Evolutionary conservation across 2,113 vertebrate species (phyloP), one percentile per base, ranked within the genome.

Genomic region (Scopus umbretta): DNA sequence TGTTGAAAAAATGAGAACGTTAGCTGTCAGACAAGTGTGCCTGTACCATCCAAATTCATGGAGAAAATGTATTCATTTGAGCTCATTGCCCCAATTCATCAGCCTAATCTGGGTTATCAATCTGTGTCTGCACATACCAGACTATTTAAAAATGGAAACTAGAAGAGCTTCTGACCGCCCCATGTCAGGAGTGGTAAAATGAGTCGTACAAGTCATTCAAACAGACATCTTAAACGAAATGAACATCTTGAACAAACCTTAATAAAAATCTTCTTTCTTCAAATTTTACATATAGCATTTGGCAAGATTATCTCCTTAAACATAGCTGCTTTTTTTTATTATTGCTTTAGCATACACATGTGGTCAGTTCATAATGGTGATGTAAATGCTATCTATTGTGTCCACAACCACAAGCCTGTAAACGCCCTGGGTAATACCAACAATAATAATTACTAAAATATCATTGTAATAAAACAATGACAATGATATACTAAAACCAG

Each of bases 101-200:
- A 61, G 36, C 34, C 43, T 75, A 19, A 42, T 88, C 50, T 92
- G 26, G 16, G 9, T 78, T 84, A 70, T 45, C 50, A 58, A 4
- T 52, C 16, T 9, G 7, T 80, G 63, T n/a, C 52, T 80, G 42
- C 49, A 68, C 27, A 45, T 47, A 75, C 20, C 50, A 58, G 10
- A 5, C 32, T 47, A 43, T 45, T 91, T 78, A 84, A 71, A 78
- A 94, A 71, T 36, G 63, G 53, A 92, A 92, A 84, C 18, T 55
- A 45, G n/a, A 86, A 73, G 55, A 91, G 22, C 16, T 92, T 84
- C 90, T 62, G 36, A 38, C n/a, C 1, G 0, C n/a, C 84, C 29
- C 0, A 0, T 0, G 1, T 63, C 65, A 67, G 26, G 18, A 78
- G 59, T 21, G 61, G 72, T 52, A 75, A 74, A 86, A 7, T 76